Percentiles rank a stretch among this genome's conserved stretches.
Conservation (phyloP, 2,113 vertebrate genomes). For the Hucho hucho region DNA sequence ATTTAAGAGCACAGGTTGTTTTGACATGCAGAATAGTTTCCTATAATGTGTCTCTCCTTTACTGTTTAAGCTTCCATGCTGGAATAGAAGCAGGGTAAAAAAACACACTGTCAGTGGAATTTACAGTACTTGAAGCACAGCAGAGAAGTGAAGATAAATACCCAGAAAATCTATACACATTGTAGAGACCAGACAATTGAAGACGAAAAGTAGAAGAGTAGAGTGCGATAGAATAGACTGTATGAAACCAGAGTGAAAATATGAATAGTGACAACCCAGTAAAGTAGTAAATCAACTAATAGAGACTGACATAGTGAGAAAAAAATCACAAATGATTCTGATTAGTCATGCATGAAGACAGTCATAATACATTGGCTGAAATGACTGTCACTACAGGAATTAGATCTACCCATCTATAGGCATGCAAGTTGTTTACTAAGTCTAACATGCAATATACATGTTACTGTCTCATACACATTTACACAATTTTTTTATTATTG, state of each 20-base stretch:
- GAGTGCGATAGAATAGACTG: slow-evolving; percentile 5
- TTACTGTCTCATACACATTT: neutral
- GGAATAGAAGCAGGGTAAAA: neutral
- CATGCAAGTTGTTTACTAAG: slow-evolving; percentile 41
- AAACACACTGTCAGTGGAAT: slow-evolving; percentile 3
- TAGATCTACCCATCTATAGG: slow-evolving; percentile 22
- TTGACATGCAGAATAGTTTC: neutral
- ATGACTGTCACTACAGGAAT: neutral
- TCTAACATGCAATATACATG: slow-evolving; percentile 43
- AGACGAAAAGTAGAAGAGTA: neutral
- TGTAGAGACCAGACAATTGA: neutral
- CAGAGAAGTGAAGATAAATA: neutral
- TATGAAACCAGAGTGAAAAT: neutral
- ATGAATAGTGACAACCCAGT: neutral
- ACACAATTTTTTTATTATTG: too few relatives aligned
- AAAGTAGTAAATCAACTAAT: slow-evolving; percentile 8
- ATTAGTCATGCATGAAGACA: slow-evolving; percentile 23
- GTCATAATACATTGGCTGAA: neutral
- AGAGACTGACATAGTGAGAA: neutral
- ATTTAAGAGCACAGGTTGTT: neutral
- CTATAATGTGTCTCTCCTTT: neutral
- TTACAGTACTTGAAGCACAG: neutral
- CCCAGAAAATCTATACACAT: neutral
- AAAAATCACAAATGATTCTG: slow-evolving; percentile 10
- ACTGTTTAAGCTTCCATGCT: neutral